Evolutionary conservation across 1,140 invertebrate genomes (phyloP).

Genomic region (Bilobella aurantiaca): DNA sequence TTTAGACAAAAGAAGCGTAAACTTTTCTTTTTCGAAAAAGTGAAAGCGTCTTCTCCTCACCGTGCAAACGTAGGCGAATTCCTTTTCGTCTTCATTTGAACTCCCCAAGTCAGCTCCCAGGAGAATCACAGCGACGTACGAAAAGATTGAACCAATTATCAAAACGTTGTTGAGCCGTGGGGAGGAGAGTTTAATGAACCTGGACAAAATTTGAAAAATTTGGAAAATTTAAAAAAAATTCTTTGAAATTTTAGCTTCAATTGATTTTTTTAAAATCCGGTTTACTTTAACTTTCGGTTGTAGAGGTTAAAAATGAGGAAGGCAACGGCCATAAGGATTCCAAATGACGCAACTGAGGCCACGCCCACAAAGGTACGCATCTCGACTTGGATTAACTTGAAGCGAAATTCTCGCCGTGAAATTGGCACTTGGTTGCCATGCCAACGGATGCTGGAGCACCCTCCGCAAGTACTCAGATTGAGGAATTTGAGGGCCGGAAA

Average conservation of each 20-base stretch:
- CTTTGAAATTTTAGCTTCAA: not conserved
- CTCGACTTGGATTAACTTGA: conserved; percentile 62
- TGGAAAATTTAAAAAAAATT: not conserved
- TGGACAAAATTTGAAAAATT: conserved; percentile 36
- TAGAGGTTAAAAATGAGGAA: conserved; percentile 79
- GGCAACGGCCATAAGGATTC: conserved; percentile 61
- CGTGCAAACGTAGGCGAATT: conserved; percentile 71
- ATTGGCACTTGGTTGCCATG: conserved; percentile 62
- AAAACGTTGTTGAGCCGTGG: conserved; percentile 94
- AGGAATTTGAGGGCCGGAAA: conserved; percentile 48
- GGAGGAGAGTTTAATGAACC: conserved; percentile 84
- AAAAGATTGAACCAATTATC: conserved; percentile 82
- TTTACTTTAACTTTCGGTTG: conserved; percentile 71
- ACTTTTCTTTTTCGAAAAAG: too few species aligned
- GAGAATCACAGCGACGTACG: conserved; percentile 84
- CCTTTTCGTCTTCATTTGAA: conserved; percentile 42
- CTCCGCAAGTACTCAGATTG: conserved; percentile 44
- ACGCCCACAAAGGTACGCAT: conserved; percentile 59
- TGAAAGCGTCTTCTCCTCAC: too few species aligned
- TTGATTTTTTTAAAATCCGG: not conserved
- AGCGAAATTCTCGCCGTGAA: conserved; percentile 58
- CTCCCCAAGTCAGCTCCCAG: conserved; percentile 46
- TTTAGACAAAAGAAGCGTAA: too few species aligned
- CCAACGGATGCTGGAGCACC: conserved; percentile 61
- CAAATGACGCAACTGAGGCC: conserved; percentile 57